phyloP scores from a whole-genome alignment of 2,113 vertebrate genomes.

The Mastomys natalensis region DNA sequence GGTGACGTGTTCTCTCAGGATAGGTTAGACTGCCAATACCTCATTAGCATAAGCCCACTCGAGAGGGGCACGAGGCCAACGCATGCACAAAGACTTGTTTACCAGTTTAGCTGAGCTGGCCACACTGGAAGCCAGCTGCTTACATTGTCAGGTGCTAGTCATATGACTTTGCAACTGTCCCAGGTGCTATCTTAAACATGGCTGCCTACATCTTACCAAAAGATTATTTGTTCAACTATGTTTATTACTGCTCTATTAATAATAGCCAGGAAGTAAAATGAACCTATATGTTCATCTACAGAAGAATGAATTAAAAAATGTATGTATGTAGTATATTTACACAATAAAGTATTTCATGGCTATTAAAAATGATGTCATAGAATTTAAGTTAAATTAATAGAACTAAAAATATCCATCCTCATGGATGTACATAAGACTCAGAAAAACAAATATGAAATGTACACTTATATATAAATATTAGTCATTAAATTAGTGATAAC shows the following conservation, averaged over 20 bases:
- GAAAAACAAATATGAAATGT: background rate
- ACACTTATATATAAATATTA: background rate
- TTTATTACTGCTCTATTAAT: background rate
- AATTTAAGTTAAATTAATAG: background rate
- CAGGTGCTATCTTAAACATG: no score
- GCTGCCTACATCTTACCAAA: background rate
- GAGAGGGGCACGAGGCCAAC: no score
- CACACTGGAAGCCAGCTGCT: no score
- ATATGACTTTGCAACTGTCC: no score
- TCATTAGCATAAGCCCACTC: no score
- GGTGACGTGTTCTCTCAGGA: no score
- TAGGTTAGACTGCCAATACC: no score
- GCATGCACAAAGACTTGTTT: no score
- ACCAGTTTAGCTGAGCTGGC: no score
- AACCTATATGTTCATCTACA: background rate
- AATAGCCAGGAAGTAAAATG: background rate
- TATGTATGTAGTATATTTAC: background rate
- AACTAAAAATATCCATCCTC: background rate
- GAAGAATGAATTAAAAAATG: background rate
- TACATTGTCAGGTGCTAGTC: no score
- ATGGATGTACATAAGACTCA: background rate
- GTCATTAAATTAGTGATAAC: background rate
- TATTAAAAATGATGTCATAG: background rate
- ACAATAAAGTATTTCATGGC: background rate
- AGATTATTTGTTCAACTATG: background rate